phyloP scores from a whole-genome alignment of 30 jellyfish, hydroid and myxozoan genomes.

The Pseudorhiza aurosa region DNA sequence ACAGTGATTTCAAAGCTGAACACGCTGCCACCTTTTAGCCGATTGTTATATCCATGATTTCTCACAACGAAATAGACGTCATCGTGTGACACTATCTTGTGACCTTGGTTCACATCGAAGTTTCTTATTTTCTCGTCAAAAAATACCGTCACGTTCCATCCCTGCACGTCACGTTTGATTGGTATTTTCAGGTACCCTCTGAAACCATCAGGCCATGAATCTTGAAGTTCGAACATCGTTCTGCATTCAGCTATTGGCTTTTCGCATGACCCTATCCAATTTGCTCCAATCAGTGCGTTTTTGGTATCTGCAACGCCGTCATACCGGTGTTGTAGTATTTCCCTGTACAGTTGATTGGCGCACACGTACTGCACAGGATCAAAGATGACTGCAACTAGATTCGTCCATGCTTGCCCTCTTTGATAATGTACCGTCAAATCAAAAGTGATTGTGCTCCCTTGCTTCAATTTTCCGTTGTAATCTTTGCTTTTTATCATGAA shows the following conservation, averaged over 20 bases:
- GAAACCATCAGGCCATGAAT: slow-evolving; percentile 68
- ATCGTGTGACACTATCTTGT: slow-evolving; percentile 20
- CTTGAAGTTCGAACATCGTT: background rate
- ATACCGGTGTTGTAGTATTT: slow-evolving; percentile 37
- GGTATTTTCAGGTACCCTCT: slow-evolving; percentile 49
- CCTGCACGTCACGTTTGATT: slow-evolving; percentile 9
- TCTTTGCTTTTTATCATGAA: slow-evolving; percentile 45
- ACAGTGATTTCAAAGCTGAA: slow-evolving; percentile 37
- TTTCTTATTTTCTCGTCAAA: slow-evolving; percentile 11
- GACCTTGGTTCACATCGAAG: slow-evolving; percentile 60
- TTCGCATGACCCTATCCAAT: slow-evolving; percentile 40
- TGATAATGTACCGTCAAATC: slow-evolving; percentile 33
- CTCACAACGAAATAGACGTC: slow-evolving; percentile 28
- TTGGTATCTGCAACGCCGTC: background rate
- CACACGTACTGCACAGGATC: slow-evolving; percentile 60
- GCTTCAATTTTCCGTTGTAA: slow-evolving; percentile 33
- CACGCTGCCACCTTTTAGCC: slow-evolving; percentile 1
- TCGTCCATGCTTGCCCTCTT: slow-evolving; percentile 14
- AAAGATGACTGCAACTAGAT: slow-evolving; percentile 41
- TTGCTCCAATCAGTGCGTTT: slow-evolving; percentile 21
- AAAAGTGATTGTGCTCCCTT: slow-evolving; percentile 14
- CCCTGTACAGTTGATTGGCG: slow-evolving; percentile 1
- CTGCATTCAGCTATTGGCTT: slow-evolving; percentile 39
- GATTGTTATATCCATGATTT: slow-evolving; percentile 31
- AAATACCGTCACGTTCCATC: slow-evolving; percentile 56